Base-by-base conservation (phyloP, 2,797 vertebrate species). In the Trachops cirrhosus region DNA sequence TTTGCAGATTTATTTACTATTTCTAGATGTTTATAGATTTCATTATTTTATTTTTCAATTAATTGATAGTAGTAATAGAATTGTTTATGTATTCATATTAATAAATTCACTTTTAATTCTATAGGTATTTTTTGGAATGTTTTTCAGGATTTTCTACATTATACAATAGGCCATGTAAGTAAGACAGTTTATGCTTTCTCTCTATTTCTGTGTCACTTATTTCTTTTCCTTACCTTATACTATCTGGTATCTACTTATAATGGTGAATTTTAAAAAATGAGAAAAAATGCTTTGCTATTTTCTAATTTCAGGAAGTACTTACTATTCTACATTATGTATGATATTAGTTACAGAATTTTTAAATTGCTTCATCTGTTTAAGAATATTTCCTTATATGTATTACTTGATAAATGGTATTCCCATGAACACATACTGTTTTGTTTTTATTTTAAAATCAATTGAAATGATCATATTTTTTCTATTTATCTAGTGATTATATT, bases 101-200 rank as follows among this genome's bases (percentile, higher is more conserved):
- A 4, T 90, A 96, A 50, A 68, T 78, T 78, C 19, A 80, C 19
- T 74, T 95, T 68, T 74, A 87, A 37, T 85, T 41, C 39, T 92
- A 48, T 18, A 68, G 7, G 10, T n/a, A 52, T 52, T 54, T 24
- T 37, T 62, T 29, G 16, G 0, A 80, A 86, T 34, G 3, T 64
- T 93, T 92, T 21, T 74, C 29, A 57, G 6, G 3, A 75, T 68
- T 91, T 75, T 16, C 32, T 57, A 9, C 1, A 19, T 37, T 37
- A 34, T 6, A 70, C 3, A 48, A 75, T 39, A 85, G 16, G 1
- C 22, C 8, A 64, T 64, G 8, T n/a, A 70, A 68, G 14, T 75
- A 79, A 74, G 16, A 44, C 2, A 54, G 16, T 75, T 80, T 62
- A n/a, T 44, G n/a, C 9, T 78, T 73, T 79, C 41, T 91, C 34